Evolutionary conservation across 2,888 invertebrate genomes (phyloP).

Genomic region (Mechanitis mazaeus): DNA sequence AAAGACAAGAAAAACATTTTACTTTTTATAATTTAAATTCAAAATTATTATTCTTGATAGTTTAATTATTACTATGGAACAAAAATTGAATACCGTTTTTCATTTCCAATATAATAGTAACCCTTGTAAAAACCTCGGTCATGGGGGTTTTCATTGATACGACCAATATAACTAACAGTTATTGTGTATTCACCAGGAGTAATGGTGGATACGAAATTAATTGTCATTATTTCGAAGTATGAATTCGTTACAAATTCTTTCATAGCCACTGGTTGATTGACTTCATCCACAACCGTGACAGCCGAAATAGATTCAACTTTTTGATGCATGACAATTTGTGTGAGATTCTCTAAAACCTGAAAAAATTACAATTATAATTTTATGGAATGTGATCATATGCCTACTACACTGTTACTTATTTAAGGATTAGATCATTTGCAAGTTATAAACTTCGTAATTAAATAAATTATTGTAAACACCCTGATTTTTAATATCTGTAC

Average conservation of each 20-base stretch:
- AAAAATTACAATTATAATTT: constrained; percentile 16
- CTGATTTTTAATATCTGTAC: no score
- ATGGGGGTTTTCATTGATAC: constrained; percentile 56
- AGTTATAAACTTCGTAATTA: no score
- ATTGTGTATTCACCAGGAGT: constrained; percentile 51
- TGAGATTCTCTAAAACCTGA: constrained; percentile 50
- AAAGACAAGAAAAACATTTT: constrained; percentile 24
- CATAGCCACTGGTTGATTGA: constrained; percentile 39
- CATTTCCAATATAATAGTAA: constrained; percentile 50
- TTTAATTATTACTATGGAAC: neutral
- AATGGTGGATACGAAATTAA: constrained; percentile 49
- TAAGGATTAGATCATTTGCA: no score
- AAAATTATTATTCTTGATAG: no score
- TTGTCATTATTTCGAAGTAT: constrained; percentile 53
- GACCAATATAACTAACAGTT: constrained; percentile 46
- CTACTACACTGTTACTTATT: no score
- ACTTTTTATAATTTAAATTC: no score
- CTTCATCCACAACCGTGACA: constrained; percentile 40
- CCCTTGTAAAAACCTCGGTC: constrained; percentile 69
- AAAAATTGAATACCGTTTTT: constrained; percentile 41
- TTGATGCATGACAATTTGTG: constrained; percentile 62
- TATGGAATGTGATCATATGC: neutral
- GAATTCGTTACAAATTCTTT: constrained; percentile 46
- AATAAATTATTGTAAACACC: no score
- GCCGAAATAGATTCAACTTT: constrained; percentile 51